phyloP scores from a whole-genome alignment of 2,797 vertebrate genomes.

The Sebastiscus tertius region DNA sequence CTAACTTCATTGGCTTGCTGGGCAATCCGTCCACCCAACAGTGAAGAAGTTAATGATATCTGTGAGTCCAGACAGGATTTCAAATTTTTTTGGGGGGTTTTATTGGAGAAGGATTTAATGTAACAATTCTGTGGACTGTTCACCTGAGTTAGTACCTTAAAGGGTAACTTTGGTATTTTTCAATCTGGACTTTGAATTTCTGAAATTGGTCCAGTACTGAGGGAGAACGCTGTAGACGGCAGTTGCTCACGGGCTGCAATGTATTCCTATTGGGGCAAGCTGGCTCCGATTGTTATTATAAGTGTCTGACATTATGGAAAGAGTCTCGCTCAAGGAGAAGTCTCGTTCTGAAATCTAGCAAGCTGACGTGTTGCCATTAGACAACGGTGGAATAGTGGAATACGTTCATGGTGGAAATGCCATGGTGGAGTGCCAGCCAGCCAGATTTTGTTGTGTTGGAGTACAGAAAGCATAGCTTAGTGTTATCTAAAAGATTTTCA shows the following conservation, averaged over 20 bases:
- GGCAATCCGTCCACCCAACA: background rate
- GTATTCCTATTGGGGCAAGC: background rate
- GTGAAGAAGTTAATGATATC: constrained; percentile 2
- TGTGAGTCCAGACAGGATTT: constrained; percentile 2
- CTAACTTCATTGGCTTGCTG: constrained; percentile 5
- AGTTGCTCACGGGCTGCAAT: background rate
- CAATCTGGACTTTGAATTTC: background rate
- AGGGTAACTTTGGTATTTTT: background rate
- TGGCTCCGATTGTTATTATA: too few relatives aligned
- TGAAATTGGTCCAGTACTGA: too few relatives aligned
- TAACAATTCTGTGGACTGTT: background rate
- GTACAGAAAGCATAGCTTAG: too few relatives aligned
- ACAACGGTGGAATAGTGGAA: too few relatives aligned
- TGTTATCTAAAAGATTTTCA: too few relatives aligned
- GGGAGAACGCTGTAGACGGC: background rate
- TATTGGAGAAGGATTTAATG: background rate
- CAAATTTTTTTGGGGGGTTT: background rate
- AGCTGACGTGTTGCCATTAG: too few relatives aligned
- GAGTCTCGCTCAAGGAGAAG: too few relatives aligned
- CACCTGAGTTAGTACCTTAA: background rate
- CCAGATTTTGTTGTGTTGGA: too few relatives aligned
- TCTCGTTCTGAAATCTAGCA: too few relatives aligned
- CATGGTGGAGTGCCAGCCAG: too few relatives aligned
- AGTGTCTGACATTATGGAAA: too few relatives aligned
- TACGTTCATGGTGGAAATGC: too few relatives aligned